A percentile compares a stretch with the other conserved stretches of the same genome.
These are phyloP conservation scores for Glaucomys volans DNA, from an alignment of 2,113 vertebrate genomes.

Conservation along the genomic window DNA sequence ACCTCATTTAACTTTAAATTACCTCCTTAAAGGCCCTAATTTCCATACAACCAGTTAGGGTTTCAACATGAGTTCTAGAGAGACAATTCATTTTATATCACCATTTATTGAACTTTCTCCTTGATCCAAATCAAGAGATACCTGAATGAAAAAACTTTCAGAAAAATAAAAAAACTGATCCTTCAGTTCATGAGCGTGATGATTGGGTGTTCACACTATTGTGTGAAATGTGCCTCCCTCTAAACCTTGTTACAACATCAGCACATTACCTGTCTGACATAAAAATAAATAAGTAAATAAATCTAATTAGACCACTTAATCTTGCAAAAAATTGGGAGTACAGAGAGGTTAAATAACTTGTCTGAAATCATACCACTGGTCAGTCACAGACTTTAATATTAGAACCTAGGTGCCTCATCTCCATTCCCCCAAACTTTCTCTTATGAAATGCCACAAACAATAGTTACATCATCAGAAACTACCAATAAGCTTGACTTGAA, in stretches of 20 bases:
- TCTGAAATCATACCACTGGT: background rate
- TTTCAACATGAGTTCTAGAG: background rate
- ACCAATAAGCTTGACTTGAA: background rate
- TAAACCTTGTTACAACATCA: no score
- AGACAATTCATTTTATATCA: background rate
- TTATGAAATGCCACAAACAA: background rate
- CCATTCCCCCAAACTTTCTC: background rate
- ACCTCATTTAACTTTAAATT: background rate
- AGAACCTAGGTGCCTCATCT: background rate
- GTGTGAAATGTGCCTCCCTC: no score
- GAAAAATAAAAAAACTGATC: no score
- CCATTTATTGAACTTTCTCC: no score
- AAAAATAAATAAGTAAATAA: background rate
- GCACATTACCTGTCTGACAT: no score
- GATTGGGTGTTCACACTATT: no score
- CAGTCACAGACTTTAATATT: background rate
- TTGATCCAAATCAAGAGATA: background rate
- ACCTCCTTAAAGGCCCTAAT: background rate
- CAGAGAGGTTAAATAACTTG: background rate
- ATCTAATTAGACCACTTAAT: background rate
- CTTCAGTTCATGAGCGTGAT: no score
- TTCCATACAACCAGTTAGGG: background rate
- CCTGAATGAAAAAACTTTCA: background rate
- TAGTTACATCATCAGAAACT: background rate
- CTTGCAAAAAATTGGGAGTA: background rate